A percentile compares a stretch with the other conserved stretches of the same genome.
phyloP scores from a whole-genome alignment of 2,797 vertebrate genomes.

The Pangasius sanitwongsei region DNA sequence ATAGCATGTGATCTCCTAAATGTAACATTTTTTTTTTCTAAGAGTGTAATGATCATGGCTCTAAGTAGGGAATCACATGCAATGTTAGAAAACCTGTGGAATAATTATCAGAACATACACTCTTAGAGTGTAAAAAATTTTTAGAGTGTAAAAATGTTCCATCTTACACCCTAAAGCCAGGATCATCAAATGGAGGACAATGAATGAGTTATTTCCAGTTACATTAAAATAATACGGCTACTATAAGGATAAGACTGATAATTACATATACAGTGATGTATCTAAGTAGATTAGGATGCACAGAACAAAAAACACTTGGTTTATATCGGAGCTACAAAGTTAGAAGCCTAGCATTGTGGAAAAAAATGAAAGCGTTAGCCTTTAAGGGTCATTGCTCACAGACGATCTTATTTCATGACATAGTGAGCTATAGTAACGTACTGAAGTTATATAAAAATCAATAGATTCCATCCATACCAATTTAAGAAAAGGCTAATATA shows the following conservation, averaged over 20 bases:
- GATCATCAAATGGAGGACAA: neutral
- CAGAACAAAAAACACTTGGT: neutral
- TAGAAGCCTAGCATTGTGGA: too few relatives aligned
- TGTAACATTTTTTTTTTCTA: neutral
- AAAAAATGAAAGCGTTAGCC: neutral
- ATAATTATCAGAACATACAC: neutral
- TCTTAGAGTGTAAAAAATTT: too few relatives aligned
- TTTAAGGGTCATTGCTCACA: neutral
- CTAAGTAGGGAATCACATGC: neutral
- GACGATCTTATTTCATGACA: neutral
- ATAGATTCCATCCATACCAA: neutral
- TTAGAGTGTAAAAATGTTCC: too few relatives aligned
- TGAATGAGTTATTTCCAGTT: neutral
- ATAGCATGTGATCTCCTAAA: neutral
- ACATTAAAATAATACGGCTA: neutral
- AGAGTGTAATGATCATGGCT: neutral
- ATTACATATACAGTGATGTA: neutral
- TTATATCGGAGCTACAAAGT: neutral
- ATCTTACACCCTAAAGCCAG: neutral
- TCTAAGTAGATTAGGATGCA: neutral
- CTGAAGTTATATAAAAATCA: neutral
- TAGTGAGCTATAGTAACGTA: neutral
- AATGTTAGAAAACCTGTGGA: neutral
- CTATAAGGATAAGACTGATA: neutral
- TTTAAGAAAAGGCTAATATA: neutral